Base-by-base conservation (phyloP, 2,113 vertebrate species). In the Gobius niger region DNA sequence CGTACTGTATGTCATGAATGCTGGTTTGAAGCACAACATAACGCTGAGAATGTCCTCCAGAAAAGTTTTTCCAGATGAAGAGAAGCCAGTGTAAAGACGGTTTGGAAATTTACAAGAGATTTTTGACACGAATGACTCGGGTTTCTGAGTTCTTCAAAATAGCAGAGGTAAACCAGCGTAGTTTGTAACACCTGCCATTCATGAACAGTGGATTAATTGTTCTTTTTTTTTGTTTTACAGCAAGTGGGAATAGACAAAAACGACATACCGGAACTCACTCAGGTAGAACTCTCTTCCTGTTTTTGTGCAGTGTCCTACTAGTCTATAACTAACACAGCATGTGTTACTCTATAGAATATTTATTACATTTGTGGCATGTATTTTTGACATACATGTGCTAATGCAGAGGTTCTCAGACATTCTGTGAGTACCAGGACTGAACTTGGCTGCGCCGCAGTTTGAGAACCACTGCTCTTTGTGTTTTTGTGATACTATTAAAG, bases 21-120 rank as follows among this genome's bases (percentile, higher is more conserved):
- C 8, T 24, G 7, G 2, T 5, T 10, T 24, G 18, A 0, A 53
- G 11, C 73, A 7, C 47, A 3, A 14, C 51, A 53, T 57, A 50
- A 6, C 0, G 16, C 1, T 18, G 76, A 9, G 70, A 60, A 60
- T 10, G 64, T 70, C 71, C 11, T 79, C 42, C 77, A 99, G 98
- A 99, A 91, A 99, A 99, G 84, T 99, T 99, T 88, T 99, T 99
- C 94, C 96, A 98, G 90, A 98, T 99, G 98, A 99, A 99, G 91
- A 96, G 96, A 87, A 95, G 96, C 67, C 98, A 99, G 66, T 99
- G 98, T 92, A 99, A 97, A 94, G 98, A 99, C 42, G 98, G 96
- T 19, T 91, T 99, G 86, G 98, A 99, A 94, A 98, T 99, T 90
- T 99, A 99, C 90, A 99, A 99, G 87, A 94, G 95, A 69, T 99